Conservation (phyloP, 2,888 invertebrate species). For the Euplagia quadripunctaria region DNA sequence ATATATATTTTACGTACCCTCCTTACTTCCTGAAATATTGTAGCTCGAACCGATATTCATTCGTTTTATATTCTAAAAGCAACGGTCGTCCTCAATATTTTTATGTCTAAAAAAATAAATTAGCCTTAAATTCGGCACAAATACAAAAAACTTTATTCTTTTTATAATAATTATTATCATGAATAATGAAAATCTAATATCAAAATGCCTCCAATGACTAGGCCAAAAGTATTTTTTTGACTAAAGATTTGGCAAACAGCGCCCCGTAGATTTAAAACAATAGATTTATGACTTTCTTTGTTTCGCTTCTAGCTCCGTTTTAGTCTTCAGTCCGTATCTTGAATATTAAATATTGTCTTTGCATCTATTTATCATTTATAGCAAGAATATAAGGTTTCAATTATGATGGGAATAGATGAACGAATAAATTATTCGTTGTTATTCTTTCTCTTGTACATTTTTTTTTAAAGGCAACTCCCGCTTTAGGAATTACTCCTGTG, state of each 20-base stretch:
- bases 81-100: too few species aligned
- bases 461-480: too few species aligned
- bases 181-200: background rate
- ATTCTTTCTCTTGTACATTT: background rate
- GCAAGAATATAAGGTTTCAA: background rate
- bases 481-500: too few species aligned
- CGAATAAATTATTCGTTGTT: background rate
- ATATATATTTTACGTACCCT: too few species aligned
- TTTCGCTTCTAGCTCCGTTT: conserved; percentile 24
- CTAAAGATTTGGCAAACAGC: conserved; percentile 29
- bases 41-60: too few species aligned
- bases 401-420: background rate
- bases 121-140: too few species aligned
- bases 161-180: background rate
- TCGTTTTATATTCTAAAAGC: too few species aligned
- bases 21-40: too few species aligned
- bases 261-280: conserved; percentile 34
- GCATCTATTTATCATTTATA: background rate
- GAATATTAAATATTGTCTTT: background rate
- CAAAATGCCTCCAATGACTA: background rate
- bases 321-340: background rate
- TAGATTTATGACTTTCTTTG: conserved; percentile 37
- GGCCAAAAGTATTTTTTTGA: background rate
- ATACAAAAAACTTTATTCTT: too few species aligned
- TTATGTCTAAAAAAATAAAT: too few species aligned